These are phyloP conservation scores for Melanotaenia pygmaea DNA, from an alignment of 2,797 vertebrate genomes.

Conservation along the genomic window DNA sequence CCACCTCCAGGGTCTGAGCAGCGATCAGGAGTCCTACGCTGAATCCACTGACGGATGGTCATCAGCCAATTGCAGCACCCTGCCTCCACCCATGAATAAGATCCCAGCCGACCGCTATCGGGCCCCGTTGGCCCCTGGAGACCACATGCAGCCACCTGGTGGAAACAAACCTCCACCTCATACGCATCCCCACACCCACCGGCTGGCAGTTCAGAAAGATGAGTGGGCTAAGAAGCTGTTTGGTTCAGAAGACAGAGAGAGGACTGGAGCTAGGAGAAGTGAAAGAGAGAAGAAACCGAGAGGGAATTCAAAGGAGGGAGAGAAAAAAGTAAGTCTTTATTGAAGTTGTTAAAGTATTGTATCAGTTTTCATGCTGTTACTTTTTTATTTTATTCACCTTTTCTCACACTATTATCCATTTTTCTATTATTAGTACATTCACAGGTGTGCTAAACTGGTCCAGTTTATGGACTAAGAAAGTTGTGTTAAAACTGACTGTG, in stretches of 20 bases:
- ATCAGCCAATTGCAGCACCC: slow-evolving; percentile 95
- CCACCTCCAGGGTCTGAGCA: slow-evolving; percentile 84
- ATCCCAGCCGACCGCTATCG: slow-evolving; percentile 97
- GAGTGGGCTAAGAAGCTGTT: slow-evolving; percentile 94
- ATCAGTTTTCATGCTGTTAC: not conserved
- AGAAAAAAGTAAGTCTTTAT: slow-evolving; percentile 86
- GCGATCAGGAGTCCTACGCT: slow-evolving; percentile 96
- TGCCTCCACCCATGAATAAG: slow-evolving; percentile 98
- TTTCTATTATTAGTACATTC: slow-evolving; percentile 21
- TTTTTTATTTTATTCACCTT: not conserved
- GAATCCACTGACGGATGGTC: slow-evolving; percentile 99
- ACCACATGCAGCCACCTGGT: slow-evolving; percentile 79
- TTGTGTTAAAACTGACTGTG: slow-evolving; percentile 77
- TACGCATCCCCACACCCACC: slow-evolving; percentile 71
- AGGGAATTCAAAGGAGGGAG: slow-evolving; percentile 81
- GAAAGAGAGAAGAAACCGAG: slow-evolving; percentile 80
- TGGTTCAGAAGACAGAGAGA: slow-evolving; percentile 85
- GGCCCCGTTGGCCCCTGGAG: slow-evolving; percentile 84
- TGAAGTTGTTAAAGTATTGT: not conserved
- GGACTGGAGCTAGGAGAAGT: slow-evolving; percentile 77
- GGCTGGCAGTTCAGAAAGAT: slow-evolving; percentile 84
- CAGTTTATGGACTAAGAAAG: slow-evolving; percentile 47
- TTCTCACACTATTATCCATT: not conserved
- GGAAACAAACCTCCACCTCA: slow-evolving; percentile 82
- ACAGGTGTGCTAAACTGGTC: slow-evolving; percentile 12